Conservation (phyloP, 2,888 invertebrate species). For the Petrolisthes manimaculis region DNA sequence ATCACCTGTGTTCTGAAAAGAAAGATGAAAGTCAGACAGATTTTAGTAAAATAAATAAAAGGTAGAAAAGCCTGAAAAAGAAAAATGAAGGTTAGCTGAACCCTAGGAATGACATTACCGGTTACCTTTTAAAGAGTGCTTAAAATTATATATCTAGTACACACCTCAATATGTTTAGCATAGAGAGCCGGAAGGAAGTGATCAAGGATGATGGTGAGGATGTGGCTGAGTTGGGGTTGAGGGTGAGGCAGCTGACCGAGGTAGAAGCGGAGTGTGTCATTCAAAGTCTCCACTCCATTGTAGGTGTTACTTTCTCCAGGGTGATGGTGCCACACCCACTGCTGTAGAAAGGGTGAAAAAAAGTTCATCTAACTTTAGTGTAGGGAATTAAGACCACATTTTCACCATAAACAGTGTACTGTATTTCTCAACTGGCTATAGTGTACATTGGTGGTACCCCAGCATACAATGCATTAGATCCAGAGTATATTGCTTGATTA, state of each 20-base stretch:
- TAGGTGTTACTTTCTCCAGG: background rate
- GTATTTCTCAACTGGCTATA: too few species aligned
- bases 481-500: too few species aligned
- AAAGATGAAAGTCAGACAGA: too few species aligned
- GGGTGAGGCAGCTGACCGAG: background rate
- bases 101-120: background rate
- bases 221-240: background rate
- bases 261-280: background rate
- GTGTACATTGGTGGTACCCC: too few species aligned
- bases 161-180: constrained; percentile 5
- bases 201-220: background rate
- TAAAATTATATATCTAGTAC: background rate
- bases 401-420: background rate
- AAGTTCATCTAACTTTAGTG: background rate
- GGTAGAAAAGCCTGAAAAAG: background rate
- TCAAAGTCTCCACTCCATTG: constrained; percentile 7
- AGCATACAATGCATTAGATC: too few species aligned
- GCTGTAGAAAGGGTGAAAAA: background rate
- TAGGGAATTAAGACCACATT: background rate
- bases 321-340: constrained; percentile 18
- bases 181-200: constrained; percentile 14
- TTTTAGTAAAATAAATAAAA: background rate
- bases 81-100: too few species aligned
- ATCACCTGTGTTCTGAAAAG: background rate
- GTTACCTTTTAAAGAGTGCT: background rate